These are phyloP conservation scores for Caenorhabditis japonica DNA, from an alignment of 2,888 invertebrate genomes.

Conservation along the genomic window DNA sequence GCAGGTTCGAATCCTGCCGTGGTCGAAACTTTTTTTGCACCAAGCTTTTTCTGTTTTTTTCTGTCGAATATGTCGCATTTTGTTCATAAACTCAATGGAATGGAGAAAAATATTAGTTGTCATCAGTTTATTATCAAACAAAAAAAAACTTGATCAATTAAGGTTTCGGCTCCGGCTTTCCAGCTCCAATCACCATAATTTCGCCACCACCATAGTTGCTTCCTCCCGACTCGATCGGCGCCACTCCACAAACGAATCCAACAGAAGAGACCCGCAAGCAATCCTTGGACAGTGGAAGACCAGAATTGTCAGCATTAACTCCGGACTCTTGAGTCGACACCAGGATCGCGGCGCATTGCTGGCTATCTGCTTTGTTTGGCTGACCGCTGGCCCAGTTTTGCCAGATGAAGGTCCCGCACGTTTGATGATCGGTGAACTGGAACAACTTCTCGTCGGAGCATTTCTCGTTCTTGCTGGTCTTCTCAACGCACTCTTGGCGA, in stretches of 20 bases:
- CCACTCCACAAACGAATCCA: constrained; percentile 36
- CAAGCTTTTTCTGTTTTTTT: too few relatives aligned
- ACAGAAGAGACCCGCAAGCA: constrained; percentile 4
- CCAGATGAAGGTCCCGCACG: constrained; percentile 26
- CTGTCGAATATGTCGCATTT: too few relatives aligned
- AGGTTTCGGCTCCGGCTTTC: constrained; percentile 20
- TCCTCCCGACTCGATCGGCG: background rate
- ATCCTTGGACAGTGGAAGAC: constrained; percentile 19
- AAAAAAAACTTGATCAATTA: constrained; percentile 2
- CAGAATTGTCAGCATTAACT: constrained; percentile 11
- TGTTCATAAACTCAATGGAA: too few relatives aligned
- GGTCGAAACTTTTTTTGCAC: constrained; percentile 54
- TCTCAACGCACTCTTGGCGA: constrained; percentile 40
- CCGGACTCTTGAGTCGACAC: constrained; percentile 17
- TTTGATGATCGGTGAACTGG: constrained; percentile 40
- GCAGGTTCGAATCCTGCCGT: constrained; percentile 77
- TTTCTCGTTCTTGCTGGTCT: background rate
- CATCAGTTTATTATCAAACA: background rate
- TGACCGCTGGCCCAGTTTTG: constrained; percentile 17
- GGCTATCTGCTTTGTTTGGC: constrained; percentile 20
- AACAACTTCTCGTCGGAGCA: constrained; percentile 24
- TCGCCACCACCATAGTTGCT: constrained; percentile 15
- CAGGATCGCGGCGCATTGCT: constrained; percentile 19
- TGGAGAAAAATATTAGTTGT: too few relatives aligned
- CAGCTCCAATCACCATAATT: constrained; percentile 25